Percentiles rank a stretch among this genome's conserved stretches.
phyloP scores from a whole-genome alignment of 2,888 invertebrate genomes.

The Ametastegia equiseti region DNA sequence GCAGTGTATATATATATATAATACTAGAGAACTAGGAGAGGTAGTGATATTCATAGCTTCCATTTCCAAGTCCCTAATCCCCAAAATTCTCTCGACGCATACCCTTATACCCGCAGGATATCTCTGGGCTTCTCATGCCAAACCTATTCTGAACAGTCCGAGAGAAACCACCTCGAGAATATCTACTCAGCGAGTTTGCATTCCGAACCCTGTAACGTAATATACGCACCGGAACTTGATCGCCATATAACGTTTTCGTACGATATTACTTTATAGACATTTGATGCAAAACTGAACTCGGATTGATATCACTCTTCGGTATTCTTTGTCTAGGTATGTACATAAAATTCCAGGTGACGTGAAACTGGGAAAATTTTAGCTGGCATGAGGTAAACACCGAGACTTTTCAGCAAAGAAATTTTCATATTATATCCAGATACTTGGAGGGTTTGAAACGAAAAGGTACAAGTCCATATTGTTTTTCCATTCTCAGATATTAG shows the following conservation, averaged over 20 bases:
- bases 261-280: neutral
- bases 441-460: too few species aligned
- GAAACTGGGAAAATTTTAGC: neutral
- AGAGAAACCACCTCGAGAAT: constrained; percentile 58
- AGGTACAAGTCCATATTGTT: too few species aligned
- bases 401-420: too few species aligned
- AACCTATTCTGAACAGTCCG: constrained; percentile 49
- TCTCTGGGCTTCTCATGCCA: constrained; percentile 40
- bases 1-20: neutral
- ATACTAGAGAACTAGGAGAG: constrained; percentile 46
- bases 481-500: too few species aligned
- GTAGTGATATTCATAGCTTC: constrained; percentile 60
- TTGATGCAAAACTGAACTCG: too few species aligned
- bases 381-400: too few species aligned
- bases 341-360: too few species aligned
- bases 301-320: too few species aligned
- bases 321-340: too few species aligned
- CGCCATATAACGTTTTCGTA: neutral
- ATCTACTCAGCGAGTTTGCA: constrained; percentile 55
- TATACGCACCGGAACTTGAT: constrained; percentile 48
- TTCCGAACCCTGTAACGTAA: constrained; percentile 62
- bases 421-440: too few species aligned
- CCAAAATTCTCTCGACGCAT: constrained; percentile 60
- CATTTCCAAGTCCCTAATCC: constrained; percentile 64
- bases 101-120: too few species aligned